Percentiles rank a stretch among this genome's conserved stretches.
Conservation (phyloP, 2,797 vertebrate genomes). For the Tinamus major region DNA sequence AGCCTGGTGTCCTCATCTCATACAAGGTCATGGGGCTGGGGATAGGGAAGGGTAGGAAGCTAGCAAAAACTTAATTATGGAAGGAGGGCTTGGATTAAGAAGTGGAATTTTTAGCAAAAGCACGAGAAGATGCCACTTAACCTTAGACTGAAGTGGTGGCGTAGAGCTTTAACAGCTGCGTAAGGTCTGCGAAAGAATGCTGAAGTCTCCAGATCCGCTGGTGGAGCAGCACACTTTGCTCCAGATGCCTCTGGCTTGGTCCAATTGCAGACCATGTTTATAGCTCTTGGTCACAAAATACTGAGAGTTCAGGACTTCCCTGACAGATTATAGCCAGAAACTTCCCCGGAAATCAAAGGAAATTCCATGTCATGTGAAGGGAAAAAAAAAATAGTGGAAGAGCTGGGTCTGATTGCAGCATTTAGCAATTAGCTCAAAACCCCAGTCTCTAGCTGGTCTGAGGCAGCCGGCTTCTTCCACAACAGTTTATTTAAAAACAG, state of each 20-base stretch:
- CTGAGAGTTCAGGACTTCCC: background rate
- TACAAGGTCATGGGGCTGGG: rapidly evolving
- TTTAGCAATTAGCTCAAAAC: background rate
- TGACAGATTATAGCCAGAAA: background rate
- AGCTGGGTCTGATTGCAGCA: rapidly evolving
- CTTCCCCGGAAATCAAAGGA: background rate
- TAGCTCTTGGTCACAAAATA: background rate
- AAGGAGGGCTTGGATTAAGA: no score
- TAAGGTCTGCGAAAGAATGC: no score
- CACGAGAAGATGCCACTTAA: no score
- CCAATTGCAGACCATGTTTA: background rate
- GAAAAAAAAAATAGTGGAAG: background rate
- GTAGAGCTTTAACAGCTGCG: no score
- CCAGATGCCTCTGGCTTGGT: background rate
- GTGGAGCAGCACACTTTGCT: no score
- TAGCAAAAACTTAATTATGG: background rate
- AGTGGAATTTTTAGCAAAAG: no score
- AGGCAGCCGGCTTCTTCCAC: background rate
- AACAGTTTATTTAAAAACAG: background rate
- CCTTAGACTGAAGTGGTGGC: no score
- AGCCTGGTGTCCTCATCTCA: background rate
- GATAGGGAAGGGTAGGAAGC: background rate
- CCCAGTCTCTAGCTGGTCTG: background rate
- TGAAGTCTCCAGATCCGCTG: no score
- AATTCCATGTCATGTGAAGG: background rate